Evolutionary conservation across 2,113 vertebrate species (phyloP), one percentile per base, ranked within the genome.

Genomic region (Nettapus auritus): DNA sequence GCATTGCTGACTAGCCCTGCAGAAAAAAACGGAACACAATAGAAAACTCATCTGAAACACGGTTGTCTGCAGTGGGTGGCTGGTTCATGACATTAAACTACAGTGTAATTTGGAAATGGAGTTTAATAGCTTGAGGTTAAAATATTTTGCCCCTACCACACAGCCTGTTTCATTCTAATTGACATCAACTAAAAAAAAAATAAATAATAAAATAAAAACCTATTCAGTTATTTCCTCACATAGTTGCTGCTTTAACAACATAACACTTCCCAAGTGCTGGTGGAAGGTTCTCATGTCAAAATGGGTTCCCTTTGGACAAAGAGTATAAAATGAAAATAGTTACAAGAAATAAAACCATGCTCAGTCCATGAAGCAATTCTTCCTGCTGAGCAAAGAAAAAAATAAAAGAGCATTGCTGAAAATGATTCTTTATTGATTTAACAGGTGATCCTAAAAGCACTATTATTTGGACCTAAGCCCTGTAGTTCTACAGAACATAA

Each of bases 51-150:
- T 96, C 86, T 93, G 89, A 95, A 86, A 78, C 50, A 56, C 19
- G 48, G 74, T 52, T 95, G 33, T 70, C n/a, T 26, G 64, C 53
- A 80, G 36, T 1, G 0, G 96, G 66, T 3, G 0, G 73, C 36
- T 83, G 55, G 82, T 87, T 91, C 80, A 69, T 36, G 77, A 64
- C 69, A 97, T 96, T 89, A 97, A 97, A 92, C 89, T 93, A 77
- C 22, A 89, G 34, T 84, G 59, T 82, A 90, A 94, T 87, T 94
- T 91, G 89, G 75, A 96, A 96, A 94, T 66, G 34, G 66, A 95
- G 97, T 92, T 33, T 40, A 88, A 36, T 81, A 87, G 79, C 68
- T 92, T 18, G 74, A 57, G 38, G 87, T 75, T 91, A 70, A 93
- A 97, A 96, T 56, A 69, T 59, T 68, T 81, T 79, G 31, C 80